Base-by-base conservation (phyloP, 1,140 invertebrate genomes). In the Cotesia typhae region DNA sequence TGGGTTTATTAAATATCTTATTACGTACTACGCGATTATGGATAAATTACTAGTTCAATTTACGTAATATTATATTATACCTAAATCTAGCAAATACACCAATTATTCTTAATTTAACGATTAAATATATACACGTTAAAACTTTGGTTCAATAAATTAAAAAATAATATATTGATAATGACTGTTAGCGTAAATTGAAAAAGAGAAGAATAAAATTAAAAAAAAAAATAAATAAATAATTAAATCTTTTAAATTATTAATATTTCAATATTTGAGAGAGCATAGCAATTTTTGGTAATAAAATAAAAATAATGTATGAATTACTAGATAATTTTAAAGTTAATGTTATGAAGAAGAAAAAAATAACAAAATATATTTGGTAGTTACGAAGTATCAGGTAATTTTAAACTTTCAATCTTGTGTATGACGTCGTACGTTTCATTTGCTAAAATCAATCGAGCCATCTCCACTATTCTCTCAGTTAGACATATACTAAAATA, bases 401-500 rank as follows among this genome's bases (percentile, higher is more conserved):
- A 20, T 35, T 64, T 35, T 64, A n/a, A n/a, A 17, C 53, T 55
- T 55, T 55, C 53, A 55, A 55, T 55, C 12, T 55, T 17, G 7
- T 67, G 52, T 47, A 55, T 64, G 61, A 64, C 41, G 59, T 57
- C 67, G 64, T 64, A 38, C 53, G 71, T 55, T 20, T 38, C 52
- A 73, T 53, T 59, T 53, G 37, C 51, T 65, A 67, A 38, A 67
- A 61, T 74, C 52, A 73, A 66, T 75, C 64, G 69, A 70, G 66
- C 35, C 51, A 69, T 52, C 53, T 41, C 35, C 47, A 12, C 70
- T 38, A 61, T 20, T 66, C 47, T 70, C 70, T 74, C 64, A 72
- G 71, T 78, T 79, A 81, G 79, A 78, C 80, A 72, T 79, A 79
- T 75, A 72, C 75, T 81, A 79, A 80, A 78, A 79, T 77, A 80